phyloP scores from a whole-genome alignment of 2,888 invertebrate species.

The Andrena dorsata region DNA sequence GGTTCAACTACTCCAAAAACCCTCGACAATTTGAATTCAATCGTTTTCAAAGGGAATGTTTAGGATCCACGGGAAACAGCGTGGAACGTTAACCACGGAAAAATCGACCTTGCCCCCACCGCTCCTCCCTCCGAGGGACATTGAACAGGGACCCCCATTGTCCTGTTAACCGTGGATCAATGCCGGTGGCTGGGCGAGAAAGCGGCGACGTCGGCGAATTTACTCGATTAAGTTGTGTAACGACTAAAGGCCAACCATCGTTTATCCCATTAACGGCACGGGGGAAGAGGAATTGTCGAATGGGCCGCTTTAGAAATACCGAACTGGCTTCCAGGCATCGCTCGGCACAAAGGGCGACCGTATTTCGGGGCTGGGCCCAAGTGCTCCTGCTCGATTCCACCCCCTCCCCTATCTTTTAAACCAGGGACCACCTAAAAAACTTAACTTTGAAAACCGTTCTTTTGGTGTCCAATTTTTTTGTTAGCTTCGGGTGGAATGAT shows the following conservation, averaged over 20 bases:
- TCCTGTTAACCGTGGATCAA: constrained; percentile 25
- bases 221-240: constrained; percentile 77
- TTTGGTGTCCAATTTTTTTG: background rate
- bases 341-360: constrained; percentile 69
- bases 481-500: background rate
- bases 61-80: no score
- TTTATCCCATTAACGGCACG: constrained; percentile 74
- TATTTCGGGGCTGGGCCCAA: constrained; percentile 71
- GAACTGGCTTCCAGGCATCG: constrained; percentile 69
- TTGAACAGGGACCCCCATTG: constrained; percentile 14
- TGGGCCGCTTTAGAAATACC: constrained; percentile 71
- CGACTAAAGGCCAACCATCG: constrained; percentile 75
- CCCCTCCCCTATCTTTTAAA: constrained; percentile 32
- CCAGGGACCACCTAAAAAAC: constrained; percentile 18
- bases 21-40: no score
- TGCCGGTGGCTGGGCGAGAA: constrained; percentile 39
- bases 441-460: constrained; percentile 43
- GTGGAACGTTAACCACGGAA: background rate
- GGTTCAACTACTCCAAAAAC: no score
- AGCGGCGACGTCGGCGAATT: constrained; percentile 52
- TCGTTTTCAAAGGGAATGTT: no score
- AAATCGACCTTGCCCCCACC: background rate
- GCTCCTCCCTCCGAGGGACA: no score
- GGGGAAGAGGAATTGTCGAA: constrained; percentile 62
- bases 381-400: constrained; percentile 47